Base-by-base conservation (phyloP, 2,113 vertebrate species). In the Clarias macrocephalus region DNA sequence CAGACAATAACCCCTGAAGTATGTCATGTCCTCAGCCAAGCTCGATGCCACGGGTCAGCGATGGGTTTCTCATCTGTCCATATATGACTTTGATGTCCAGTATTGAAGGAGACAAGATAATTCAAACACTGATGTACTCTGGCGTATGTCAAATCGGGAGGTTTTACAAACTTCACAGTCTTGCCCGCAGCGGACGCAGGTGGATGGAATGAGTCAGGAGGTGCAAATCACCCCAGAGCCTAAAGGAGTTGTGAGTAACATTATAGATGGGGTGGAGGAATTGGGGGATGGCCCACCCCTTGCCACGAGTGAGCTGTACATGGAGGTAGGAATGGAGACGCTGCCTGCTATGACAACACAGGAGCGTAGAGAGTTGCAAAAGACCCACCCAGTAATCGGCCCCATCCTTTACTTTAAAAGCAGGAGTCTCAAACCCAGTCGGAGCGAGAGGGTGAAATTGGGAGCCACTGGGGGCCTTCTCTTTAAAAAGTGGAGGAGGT, bases 11-110 rank as follows among this genome's bases (percentile, higher is more conserved):
- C 21, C 84, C 84, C 79, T 28, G 19, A 86, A 70, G 76, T 84
- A 28, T 56, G 63, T n/a, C 63, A 65, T 65, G n/a, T 5, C 79
- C 42, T 63, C 84, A 0, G 80, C 86, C 21, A 89, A 87, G 23
- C 66, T 89, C 7, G 72, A 89, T 30, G 88, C 79, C 6, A 89
- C 86, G 19, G 88, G 82, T 6, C 88, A 89, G 62, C 52, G 83
- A 4, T 88, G 88, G 88, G 75, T 89, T 28, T 65, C 75, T 56
- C 65, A 62, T 8, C 72, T 91, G 6, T 73, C 87, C 2, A 85
- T 60, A 21, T 87, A 82, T 33, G 83, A 90, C 37, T 88, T 91
- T 68, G 83, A 87, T 62, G 85, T 91, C 37, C 68, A 87, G 54
- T 87, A 91, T 68, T 15, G 82, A 48, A n/a, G 56, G 37, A 80